Evolutionary conservation across 1,140 invertebrate species (phyloP).

Genomic region (Lordiphosa clarofinis): DNA sequence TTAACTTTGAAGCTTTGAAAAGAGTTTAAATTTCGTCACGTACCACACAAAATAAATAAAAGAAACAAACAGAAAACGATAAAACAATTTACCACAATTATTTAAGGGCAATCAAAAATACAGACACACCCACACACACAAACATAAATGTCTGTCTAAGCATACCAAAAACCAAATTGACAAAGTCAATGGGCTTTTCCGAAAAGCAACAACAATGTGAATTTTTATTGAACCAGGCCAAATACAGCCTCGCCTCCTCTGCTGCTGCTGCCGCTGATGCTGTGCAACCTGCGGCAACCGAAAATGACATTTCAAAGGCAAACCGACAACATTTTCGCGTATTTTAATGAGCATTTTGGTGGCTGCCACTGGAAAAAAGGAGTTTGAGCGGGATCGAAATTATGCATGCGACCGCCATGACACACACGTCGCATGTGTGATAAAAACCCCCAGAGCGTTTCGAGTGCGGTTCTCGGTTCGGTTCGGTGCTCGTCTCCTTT

Average conservation of each 20-base stretch:
- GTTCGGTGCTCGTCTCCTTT: conserved; percentile 9
- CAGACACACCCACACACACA: conserved; percentile 8
- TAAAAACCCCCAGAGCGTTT: conserved; percentile 58
- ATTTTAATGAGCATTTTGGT: conserved; percentile 62
- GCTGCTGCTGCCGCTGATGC: not conserved
- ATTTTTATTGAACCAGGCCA: conserved; percentile 11
- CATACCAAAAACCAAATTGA: conserved; percentile 14
- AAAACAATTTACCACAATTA: conserved; percentile 23
- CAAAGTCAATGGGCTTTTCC: conserved; percentile 5
- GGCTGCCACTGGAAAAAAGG: conserved; percentile 4
- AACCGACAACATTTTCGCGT: conserved; percentile 59
- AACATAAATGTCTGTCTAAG: conserved; percentile 4
- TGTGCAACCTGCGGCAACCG: conserved; percentile 29
- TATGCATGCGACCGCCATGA: conserved; percentile 54
- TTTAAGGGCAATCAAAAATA: conserved; percentile 8
- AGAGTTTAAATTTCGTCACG: not conserved
- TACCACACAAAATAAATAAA: not conserved
- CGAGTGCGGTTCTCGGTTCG: conserved; percentile 27
- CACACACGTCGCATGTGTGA: conserved; percentile 65
- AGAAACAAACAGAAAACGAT: conserved; percentile 11
- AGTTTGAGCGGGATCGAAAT: conserved; percentile 16
- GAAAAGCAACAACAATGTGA: conserved; percentile 27
- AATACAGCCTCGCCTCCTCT: not conserved
- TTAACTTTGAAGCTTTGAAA: not conserved
- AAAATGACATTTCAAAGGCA: conserved; percentile 60